Base-by-base conservation (phyloP, 2,797 vertebrate species). In the Philypnodon macrostomus region DNA sequence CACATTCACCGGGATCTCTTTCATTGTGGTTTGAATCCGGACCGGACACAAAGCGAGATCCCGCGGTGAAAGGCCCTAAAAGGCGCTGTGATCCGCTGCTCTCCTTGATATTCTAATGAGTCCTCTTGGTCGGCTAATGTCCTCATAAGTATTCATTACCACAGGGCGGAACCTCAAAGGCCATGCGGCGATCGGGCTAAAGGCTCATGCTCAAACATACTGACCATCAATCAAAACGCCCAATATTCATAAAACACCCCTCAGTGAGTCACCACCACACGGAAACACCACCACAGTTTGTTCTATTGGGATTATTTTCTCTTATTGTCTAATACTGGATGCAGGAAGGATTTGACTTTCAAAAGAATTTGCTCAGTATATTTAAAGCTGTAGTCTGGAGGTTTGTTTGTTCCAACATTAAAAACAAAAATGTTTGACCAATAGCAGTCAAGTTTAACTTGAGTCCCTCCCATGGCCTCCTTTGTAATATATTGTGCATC, bases 61-160 rank as follows among this genome's bases (percentile, higher is more conserved):
- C 11, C 60, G 21, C 7, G 16, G 58, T 69, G 52, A 70, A 73
- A 69, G 56, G 47, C 57, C 14, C 46, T 45, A 32, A 64, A 73
- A 70, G 74, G 55, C 8, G 48, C 38, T 61, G 70, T 63, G 64
- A 81, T 71, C 44, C 35, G 36, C 39, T 67, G 71, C 38, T 58
- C 58, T 69, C 80, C 75, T 86, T 81, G 79, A 80, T 84, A 80
- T 84, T 78, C 12, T 75, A 81, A 83, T 82, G 70, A 78, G 64
- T 64, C 46, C 56, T 73, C 61, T 73, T 66, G 72, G 75, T 74
- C 64, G 62, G 61, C 57, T 77, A 72, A 83, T 83, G 61, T 51
- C 56, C 74, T 84, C 75, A 72, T 71, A 70, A 70, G 78, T 75
- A 83, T 80, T 86, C 73, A 73, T 80, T 73, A 76, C 59, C 33